A percentile compares a stretch with the other conserved stretches of the same genome.
These are phyloP conservation scores for Lithophane ornitopus DNA, from an alignment of 2,888 invertebrate species.

Conservation along the genomic window DNA sequence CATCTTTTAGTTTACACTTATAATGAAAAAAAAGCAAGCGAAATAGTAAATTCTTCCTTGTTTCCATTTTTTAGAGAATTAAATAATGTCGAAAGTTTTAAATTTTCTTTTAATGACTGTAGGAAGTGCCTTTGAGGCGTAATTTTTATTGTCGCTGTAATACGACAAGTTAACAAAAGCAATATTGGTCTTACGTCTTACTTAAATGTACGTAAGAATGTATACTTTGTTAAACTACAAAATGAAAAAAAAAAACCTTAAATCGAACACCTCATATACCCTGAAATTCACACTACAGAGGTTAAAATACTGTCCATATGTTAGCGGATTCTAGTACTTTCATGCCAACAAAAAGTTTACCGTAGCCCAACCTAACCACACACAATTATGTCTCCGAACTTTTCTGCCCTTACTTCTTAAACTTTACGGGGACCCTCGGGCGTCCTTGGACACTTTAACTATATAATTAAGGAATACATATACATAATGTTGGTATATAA, in stretches of 20 bases:
- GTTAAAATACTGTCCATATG: conserved; percentile 23
- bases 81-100: not conserved
- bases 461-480: conserved; percentile 56
- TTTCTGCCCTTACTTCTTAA: conserved; percentile 41
- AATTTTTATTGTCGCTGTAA: not conserved
- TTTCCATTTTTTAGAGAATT: not conserved
- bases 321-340: conserved; percentile 12
- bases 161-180: not conserved
- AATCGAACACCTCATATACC: not conserved
- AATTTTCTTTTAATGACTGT: not conserved
- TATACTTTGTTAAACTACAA: not conserved
- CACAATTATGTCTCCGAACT: conserved; percentile 37
- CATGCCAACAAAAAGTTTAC: conserved; percentile 13
- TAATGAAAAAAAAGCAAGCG: conserved; percentile 35
- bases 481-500: conserved; percentile 29
- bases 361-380: conserved; percentile 1
- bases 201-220: not conserved
- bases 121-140: not conserved
- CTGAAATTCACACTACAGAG: not conserved
- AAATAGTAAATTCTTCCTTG: not conserved
- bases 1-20: not conserved
- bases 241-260: not conserved
- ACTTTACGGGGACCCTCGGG: conserved; percentile 19
- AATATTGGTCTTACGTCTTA: not conserved
- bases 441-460: conserved; percentile 42